These are phyloP conservation scores for Cacoxenus indagator DNA, from an alignment of 2,888 invertebrate species.

Conservation along the genomic window DNA sequence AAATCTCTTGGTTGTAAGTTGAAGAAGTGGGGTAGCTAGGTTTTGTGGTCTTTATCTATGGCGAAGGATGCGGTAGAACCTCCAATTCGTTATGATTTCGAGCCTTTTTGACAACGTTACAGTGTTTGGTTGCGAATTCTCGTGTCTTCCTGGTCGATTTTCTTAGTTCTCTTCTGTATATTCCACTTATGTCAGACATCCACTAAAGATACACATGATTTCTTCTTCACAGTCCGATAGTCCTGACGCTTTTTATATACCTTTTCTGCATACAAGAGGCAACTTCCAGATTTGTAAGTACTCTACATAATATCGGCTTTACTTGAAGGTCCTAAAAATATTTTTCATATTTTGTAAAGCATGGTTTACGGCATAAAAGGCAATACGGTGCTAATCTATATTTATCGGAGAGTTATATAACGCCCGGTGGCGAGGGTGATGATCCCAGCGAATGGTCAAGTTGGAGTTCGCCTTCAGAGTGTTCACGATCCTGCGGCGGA, in stretches of 20 bases:
- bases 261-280: slow-evolving; percentile 73
- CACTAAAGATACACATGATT: background rate
- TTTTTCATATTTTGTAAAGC: slow-evolving; percentile 67
- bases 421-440: slow-evolving; percentile 78
- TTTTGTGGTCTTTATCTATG: no score
- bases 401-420: slow-evolving; percentile 80
- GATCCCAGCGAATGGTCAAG: slow-evolving; percentile 81
- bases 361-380: slow-evolving; percentile 82
- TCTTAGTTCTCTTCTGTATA: no score
- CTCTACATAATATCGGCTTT: background rate
- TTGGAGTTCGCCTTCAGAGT: slow-evolving; percentile 87
- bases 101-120: no score
- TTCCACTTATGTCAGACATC: no score
- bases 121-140: no score
- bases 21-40: no score
- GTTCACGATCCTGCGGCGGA: slow-evolving; percentile 93
- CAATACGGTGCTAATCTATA: slow-evolving; percentile 82
- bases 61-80: no score
- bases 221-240: slow-evolving; percentile 75
- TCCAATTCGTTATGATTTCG: no score
- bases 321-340: background rate
- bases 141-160: no score
- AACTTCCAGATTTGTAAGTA: slow-evolving; percentile 76
- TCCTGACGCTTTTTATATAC: slow-evolving; percentile 74
- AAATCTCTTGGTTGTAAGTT: no score